These are phyloP conservation scores for Himalopsyche tibetana DNA, from an alignment of 2,888 invertebrate genomes.

Conservation along the genomic window DNA sequence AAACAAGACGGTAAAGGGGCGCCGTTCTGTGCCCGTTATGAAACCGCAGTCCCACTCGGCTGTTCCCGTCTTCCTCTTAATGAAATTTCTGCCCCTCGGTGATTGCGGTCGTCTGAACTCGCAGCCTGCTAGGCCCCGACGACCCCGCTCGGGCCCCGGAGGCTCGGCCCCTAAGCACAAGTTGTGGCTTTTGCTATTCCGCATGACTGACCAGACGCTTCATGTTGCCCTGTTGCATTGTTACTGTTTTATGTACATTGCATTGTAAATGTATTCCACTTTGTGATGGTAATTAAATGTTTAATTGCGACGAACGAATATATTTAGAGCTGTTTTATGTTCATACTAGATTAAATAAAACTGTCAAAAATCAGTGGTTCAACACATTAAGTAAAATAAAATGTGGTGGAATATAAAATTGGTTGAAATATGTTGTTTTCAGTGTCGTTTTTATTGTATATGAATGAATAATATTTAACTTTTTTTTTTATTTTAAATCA, in stretches of 20 bases:
- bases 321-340: no score
- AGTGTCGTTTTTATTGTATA: no score
- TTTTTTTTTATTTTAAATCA: no score
- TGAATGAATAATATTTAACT: no score
- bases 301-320: not conserved
- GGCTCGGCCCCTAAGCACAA: conserved; percentile 27
- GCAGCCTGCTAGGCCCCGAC: not conserved
- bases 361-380: no score
- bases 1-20: not conserved
- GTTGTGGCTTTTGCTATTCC: conserved; percentile 26
- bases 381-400: no score
- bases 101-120: conserved; percentile 57
- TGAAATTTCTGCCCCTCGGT: conserved; percentile 61
- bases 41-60: conserved; percentile 15
- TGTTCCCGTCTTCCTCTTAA: conserved; percentile 48
- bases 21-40: conserved; percentile 30
- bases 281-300: conserved; percentile 3
- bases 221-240: conserved; percentile 15
- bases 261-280: not conserved
- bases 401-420: no score
- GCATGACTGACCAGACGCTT: conserved; percentile 11
- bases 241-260: not conserved
- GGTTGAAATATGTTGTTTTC: no score
- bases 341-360: no score
- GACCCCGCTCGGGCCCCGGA: conserved; percentile 6